phyloP scores from a whole-genome alignment of 2,797 vertebrate species.

The Phrynocephalus forsythii region DNA sequence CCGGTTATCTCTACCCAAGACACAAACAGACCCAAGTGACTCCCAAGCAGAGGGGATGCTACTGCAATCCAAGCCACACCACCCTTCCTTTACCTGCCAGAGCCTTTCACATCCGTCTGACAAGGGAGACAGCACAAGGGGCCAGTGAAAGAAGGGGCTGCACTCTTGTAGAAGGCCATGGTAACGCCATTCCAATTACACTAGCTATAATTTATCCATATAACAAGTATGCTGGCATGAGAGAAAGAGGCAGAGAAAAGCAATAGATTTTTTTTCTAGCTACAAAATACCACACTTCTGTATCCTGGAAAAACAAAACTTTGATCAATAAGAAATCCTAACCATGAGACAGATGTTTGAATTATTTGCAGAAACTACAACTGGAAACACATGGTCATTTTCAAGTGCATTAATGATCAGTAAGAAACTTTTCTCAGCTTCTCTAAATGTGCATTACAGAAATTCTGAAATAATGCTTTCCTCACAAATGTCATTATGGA shows the following conservation, averaged over 20 bases:
- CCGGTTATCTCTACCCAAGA: neutral
- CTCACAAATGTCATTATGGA: neutral
- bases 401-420: neutral
- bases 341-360: constrained; percentile 1
- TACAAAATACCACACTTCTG: neutral
- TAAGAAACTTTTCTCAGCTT: neutral
- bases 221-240: neutral
- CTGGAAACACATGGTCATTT: neutral
- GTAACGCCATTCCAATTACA: neutral
- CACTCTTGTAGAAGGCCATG: too few species aligned
- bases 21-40: neutral
- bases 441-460: neutral
- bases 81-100: neutral
- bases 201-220: neutral
- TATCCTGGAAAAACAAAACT: neutral
- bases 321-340: neutral
- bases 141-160: neutral
- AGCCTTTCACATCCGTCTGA: neutral
- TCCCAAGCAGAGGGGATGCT: neutral
- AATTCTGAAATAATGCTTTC: neutral
- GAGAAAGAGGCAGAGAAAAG: neutral
- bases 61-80: neutral
- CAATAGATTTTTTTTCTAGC: neutral
- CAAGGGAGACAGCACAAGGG: neutral
- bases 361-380: neutral